Evolutionary conservation across 2,113 vertebrate species (phyloP).

Genomic region (Tamias sibiricus): DNA sequence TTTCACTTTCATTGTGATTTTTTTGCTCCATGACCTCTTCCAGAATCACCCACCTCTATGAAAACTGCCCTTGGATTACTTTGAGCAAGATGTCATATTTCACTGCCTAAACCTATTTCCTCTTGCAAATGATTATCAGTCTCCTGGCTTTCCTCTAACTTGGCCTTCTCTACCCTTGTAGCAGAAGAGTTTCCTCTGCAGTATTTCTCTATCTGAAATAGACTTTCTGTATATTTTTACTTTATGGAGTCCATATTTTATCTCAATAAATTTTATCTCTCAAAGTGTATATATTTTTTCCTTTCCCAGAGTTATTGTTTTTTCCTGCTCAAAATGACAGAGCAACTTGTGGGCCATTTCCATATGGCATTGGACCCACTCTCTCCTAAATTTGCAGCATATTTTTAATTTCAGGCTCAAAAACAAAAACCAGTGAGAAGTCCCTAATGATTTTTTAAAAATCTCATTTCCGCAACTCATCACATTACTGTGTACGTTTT

Average conservation of each 20-base stretch:
- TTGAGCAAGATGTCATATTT: background rate
- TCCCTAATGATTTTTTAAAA: background rate
- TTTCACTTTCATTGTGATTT: background rate
- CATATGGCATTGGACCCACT: no score
- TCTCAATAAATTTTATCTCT: background rate
- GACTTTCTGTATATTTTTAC: background rate
- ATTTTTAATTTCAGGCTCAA: background rate
- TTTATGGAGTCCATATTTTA: background rate
- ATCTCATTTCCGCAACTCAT: background rate
- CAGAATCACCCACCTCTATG: background rate
- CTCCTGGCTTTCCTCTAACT: background rate
- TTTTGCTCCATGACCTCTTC: background rate
- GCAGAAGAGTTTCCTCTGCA: background rate
- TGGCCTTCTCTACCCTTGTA: background rate
- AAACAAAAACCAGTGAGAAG: background rate
- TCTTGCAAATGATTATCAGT: background rate
- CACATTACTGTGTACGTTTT: background rate
- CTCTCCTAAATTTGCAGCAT: background rate
- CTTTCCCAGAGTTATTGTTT: background rate
- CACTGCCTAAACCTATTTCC: background rate
- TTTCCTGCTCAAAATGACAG: background rate
- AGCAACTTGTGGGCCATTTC: background rate
- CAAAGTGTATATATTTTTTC: background rate
- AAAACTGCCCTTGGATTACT: background rate
- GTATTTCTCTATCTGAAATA: background rate